Evolutionary conservation across 1,140 invertebrate species (phyloP).

Genomic region (Delia radicum): DNA sequence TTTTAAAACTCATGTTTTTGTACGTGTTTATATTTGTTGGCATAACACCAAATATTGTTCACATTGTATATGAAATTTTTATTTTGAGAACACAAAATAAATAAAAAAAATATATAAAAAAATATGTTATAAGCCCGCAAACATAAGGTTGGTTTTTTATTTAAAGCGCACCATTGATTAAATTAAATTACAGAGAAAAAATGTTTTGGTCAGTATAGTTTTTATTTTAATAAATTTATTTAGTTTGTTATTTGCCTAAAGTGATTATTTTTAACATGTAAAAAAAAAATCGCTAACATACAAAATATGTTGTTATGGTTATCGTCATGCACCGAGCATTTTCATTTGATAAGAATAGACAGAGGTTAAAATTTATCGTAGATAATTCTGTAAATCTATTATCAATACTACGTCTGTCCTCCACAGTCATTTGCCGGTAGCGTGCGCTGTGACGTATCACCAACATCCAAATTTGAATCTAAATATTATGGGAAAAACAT

Average conservation of each 20-base stretch:
- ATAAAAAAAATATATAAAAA: background rate
- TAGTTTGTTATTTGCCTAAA: background rate
- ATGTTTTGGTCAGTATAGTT: background rate
- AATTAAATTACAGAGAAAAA: background rate
- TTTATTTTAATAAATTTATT: background rate
- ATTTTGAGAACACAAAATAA: background rate
- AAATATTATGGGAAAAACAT: too few species aligned
- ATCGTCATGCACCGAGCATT: background rate
- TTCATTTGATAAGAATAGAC: background rate
- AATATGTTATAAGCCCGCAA: background rate
- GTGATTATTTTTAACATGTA: background rate
- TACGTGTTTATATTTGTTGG: slow-evolving; percentile 1
- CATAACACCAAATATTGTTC: slow-evolving; percentile 1
- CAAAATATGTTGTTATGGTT: background rate
- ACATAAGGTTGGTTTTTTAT: background rate
- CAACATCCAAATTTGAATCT: too few species aligned
- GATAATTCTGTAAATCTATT: background rate
- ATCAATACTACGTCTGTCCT: too few species aligned
- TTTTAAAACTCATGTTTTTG: background rate
- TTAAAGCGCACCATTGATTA: background rate
- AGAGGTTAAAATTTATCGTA: background rate
- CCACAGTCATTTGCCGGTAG: too few species aligned
- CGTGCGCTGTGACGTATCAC: too few species aligned
- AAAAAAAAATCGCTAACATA: background rate
- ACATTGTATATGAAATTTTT: background rate